Evolutionary conservation across 2,888 invertebrate genomes (phyloP), one percentile per base, ranked within the genome.

Genomic region (Myathropa florea): DNA sequence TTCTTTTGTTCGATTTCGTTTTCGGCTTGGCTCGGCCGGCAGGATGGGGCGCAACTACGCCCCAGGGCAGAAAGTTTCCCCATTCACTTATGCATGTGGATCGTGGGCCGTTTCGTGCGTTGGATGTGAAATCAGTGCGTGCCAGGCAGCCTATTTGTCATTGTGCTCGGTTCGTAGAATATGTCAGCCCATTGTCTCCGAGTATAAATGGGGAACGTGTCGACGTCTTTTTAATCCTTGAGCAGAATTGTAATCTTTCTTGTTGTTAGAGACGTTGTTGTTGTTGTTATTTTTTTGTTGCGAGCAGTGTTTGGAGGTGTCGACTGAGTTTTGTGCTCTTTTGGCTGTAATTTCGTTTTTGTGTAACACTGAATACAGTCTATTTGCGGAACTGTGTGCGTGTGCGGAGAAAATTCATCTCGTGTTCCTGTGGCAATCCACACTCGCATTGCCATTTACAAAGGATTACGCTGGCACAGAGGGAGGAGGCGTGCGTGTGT

Each of bases 91-190:
- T 26, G 46, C 23, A 33, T 61, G 67, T 55, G 57, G 10, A 9
- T 53, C 12, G 23, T 55, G 53, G 36, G 61, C n/a, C 36, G 53
- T 28, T 64, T 12, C 71, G 79, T 72, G 77, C 36, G 61, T 26
- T 55, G 77, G n/a, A 71, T 84, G 76, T 76, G 80, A 84, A 84
- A 80, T 84, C 84, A 84, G 65, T 84, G 70, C 67, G 71, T 84
- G 80, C 65, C 67, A 67, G 73, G 53, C 67, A 80, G 46, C 76
- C 71, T 84, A 84, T 84, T 84, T 80, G 84, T 84, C 84, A 84
- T 80, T 71, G 60, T 39, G 60, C 75, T 80, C 79, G 76, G 71
- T 36, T 71, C 71, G 39, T 60, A 26, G 71, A 76, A 80, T 76
- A 84, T 78, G 71, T 65, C 64, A 71, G 55, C 46, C 84, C 67